These are phyloP conservation scores for Monoplex corrugatus DNA, from an alignment of 2,888 invertebrate species.

Conservation along the genomic window DNA sequence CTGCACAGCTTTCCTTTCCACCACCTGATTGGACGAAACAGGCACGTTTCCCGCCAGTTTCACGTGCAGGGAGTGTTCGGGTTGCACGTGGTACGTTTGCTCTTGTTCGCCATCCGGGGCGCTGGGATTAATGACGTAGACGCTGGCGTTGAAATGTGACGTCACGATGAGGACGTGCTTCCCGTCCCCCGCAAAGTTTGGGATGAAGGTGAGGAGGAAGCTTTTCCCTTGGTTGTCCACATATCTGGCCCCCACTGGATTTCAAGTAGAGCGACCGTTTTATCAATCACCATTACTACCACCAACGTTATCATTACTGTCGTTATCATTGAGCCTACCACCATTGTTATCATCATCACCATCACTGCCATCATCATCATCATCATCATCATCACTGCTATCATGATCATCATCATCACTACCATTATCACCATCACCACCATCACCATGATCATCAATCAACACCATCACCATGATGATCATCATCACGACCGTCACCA, in stretches of 20 bases:
- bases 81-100: not conserved
- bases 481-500: too few species aligned
- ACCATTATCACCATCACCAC: too few species aligned
- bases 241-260: not conserved
- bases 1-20: conserved; percentile 43
- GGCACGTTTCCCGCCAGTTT: not conserved
- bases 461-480: too few species aligned
- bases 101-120: not conserved
- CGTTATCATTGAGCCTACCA: too few species aligned
- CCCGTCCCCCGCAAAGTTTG: not conserved
- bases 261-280: not conserved
- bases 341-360: too few species aligned
- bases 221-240: conserved; percentile 43
- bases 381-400: too few species aligned
- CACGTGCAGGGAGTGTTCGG: conserved; percentile 41
- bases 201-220: conserved; percentile 40
- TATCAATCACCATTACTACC: too few species aligned
- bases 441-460: too few species aligned
- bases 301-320: too few species aligned
- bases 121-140: conserved; percentile 37
- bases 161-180: conserved; percentile 12
- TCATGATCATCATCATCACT: too few species aligned
- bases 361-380: too few species aligned
- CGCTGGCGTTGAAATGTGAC: conserved; percentile 36
- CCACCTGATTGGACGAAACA: conserved; percentile 28